phyloP scores from a whole-genome alignment of 2,113 vertebrate species.

The Glareola pratincola region DNA sequence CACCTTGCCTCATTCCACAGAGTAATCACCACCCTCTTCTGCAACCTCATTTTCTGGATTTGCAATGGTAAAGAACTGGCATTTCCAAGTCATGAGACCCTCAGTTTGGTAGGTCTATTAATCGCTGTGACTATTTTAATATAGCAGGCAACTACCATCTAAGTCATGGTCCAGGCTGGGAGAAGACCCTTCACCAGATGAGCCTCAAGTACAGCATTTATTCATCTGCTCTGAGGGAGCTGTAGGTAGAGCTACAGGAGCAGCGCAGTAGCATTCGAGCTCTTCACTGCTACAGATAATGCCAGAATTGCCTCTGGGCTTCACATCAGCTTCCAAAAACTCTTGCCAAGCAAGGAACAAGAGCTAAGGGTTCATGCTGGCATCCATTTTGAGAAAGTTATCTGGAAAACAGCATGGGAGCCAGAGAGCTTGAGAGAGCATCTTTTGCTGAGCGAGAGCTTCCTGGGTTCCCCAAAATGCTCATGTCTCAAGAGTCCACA shows the following conservation, averaged over 20 bases:
- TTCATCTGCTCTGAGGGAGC: background rate
- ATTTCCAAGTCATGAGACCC: background rate
- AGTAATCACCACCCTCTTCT: background rate
- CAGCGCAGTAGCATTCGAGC: background rate
- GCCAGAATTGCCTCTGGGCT: background rate
- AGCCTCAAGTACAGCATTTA: background rate
- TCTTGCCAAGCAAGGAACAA: background rate
- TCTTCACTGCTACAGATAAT: background rate
- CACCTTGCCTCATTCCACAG: background rate
- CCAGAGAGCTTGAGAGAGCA: background rate
- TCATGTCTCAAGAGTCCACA: background rate
- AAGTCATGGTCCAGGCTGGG: background rate
- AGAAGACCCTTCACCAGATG: background rate
- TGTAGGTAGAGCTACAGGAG: background rate
- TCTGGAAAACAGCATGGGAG: background rate
- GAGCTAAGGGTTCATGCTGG: background rate
- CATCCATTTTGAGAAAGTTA: conserved; percentile 11
- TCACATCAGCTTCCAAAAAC: background rate
- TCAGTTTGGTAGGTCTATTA: background rate
- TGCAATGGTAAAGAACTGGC: background rate
- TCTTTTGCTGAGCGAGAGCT: background rate
- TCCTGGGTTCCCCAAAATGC: background rate
- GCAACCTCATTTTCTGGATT: background rate
- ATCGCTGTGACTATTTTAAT: background rate
- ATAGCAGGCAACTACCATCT: background rate